phyloP scores from a whole-genome alignment of 2,888 invertebrate genomes.

The Hydrotaea diabolus region DNA sequence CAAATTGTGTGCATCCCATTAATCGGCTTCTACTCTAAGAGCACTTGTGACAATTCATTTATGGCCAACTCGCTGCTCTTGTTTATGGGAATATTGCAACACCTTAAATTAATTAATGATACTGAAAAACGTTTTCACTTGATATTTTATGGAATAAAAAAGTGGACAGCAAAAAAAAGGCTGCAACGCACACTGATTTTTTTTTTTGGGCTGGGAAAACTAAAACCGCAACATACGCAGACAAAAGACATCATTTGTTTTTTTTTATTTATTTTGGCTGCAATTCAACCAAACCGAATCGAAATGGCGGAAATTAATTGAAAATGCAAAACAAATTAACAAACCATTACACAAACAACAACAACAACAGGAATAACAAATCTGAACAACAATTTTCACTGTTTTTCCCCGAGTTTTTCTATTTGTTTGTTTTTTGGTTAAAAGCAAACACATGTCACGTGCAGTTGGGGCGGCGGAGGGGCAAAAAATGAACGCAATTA shows the following conservation, averaged over 20 bases:
- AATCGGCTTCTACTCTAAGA: no score
- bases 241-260: conserved; percentile 40
- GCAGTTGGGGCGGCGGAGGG: background rate
- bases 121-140: no score
- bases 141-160: background rate
- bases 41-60: no score
- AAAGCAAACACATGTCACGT: background rate
- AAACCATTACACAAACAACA: conserved; percentile 1
- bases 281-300: conserved; percentile 8
- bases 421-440: no score
- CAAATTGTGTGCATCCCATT: no score
- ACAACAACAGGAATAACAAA: background rate
- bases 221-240: conserved; percentile 61
- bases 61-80: no score
- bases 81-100: no score
- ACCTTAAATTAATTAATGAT: no score
- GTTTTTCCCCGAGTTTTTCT: background rate
- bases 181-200: conserved; percentile 18
- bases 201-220: conserved; percentile 40
- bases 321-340: conserved; percentile 15
- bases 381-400: background rate
- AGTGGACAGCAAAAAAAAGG: background rate
- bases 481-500: conserved; percentile 16
- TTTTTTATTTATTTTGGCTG: background rate
- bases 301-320: conserved; percentile 17